Conservation (phyloP, 1,140 invertebrate species). For the Anagrus nilaparvatae region DNA sequence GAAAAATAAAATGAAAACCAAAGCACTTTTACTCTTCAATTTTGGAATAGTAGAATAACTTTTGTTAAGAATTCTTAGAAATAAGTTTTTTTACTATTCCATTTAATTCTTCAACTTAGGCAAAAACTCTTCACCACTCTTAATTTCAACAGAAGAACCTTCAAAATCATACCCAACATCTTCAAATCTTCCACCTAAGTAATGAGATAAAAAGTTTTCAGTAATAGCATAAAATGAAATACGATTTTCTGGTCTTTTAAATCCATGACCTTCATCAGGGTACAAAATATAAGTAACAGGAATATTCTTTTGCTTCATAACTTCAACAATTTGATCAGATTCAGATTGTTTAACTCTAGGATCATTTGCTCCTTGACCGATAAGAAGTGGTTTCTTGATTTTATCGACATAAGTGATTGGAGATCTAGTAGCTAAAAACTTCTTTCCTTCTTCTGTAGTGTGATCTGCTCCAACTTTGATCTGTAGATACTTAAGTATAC, state of each 20-base stretch:
- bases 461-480: too few relatives aligned
- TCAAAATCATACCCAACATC: too few relatives aligned
- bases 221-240: neutral
- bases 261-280: neutral
- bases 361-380: neutral
- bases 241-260: neutral
- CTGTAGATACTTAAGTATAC: neutral
- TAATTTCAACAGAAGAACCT: too few relatives aligned
- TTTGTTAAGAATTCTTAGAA: too few relatives aligned
- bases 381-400: too few relatives aligned
- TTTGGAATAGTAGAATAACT: too few relatives aligned
- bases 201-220: slow-evolving; percentile 5
- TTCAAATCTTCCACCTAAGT: too few relatives aligned
- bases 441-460: neutral
- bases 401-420: neutral
- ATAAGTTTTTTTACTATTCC: too few relatives aligned
- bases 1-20: too few relatives aligned
- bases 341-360: neutral
- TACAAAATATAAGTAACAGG: neutral
- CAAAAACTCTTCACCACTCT: too few relatives aligned
- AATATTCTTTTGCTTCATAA: neutral
- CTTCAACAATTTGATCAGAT: neutral
- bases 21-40: too few relatives aligned
- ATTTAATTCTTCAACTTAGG: too few relatives aligned
- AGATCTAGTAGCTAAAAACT: neutral